Evolutionary conservation across 2,113 vertebrate species (phyloP).

Genomic region (Trachemys scripta): DNA sequence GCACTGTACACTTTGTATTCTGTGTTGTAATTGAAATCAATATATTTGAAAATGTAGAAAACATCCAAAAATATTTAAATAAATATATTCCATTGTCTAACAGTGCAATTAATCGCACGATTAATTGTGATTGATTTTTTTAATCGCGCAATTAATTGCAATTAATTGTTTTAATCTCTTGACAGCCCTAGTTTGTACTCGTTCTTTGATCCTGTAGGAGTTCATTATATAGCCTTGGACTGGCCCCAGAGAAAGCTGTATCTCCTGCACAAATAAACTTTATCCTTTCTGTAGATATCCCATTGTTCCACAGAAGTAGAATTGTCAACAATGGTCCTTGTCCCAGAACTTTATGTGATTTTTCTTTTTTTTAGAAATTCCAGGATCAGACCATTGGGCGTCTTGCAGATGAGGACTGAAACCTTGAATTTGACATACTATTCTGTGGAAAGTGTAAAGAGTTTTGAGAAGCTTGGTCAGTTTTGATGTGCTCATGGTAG

Average conservation of each 20-base stretch:
- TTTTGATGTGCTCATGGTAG: fast-evolving
- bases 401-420: fast-evolving
- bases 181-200: too few species aligned
- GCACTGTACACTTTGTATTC: too few species aligned
- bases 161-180: too few species aligned
- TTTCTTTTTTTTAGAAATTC: neutral
- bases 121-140: too few species aligned
- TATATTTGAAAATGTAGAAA: too few species aligned
- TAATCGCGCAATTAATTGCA: too few species aligned
- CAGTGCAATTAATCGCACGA: too few species aligned
- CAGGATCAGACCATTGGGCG: neutral
- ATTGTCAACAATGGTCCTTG: neutral
- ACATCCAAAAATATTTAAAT: too few species aligned
- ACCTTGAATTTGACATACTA: too few species aligned
- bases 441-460: neutral
- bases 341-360: neutral
- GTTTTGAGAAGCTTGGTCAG: neutral
- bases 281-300: neutral
- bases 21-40: too few species aligned
- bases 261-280: neutral
- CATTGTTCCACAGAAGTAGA: neutral
- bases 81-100: too few species aligned
- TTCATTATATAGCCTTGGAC: neutral
- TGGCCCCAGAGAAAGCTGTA: neutral
- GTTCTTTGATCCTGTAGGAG: neutral